Conservation (phyloP, 2,797 vertebrate genomes). For the Acipenser oxyrinchus region DNA sequence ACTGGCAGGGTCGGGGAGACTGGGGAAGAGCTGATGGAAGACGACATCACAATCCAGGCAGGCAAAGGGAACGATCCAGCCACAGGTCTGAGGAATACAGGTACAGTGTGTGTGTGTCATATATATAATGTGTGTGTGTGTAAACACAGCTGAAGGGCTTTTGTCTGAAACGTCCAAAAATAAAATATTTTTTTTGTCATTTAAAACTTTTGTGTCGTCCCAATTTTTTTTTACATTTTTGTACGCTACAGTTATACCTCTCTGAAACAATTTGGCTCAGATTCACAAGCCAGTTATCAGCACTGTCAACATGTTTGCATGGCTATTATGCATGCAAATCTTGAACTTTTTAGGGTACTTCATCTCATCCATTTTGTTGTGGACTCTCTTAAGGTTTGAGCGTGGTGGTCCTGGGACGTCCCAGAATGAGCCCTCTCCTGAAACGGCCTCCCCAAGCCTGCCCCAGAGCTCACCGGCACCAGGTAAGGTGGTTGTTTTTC, state of each 20-base stretch:
- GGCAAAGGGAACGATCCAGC: constrained; percentile 35
- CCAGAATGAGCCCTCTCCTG: constrained; percentile 25
- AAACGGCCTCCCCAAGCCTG: constrained; percentile 27
- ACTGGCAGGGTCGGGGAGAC: constrained; percentile 30
- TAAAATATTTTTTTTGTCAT: neutral
- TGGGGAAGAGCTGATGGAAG: constrained; percentile 34
- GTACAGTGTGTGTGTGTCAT: constrained; percentile 24
- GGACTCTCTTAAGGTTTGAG: constrained; percentile 25
- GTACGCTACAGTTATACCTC: too few species aligned
- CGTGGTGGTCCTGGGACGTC: constrained; percentile 33
- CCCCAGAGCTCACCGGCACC: constrained; percentile 49
- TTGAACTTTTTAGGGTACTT: neutral
- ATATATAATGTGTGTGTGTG: neutral
- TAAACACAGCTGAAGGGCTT: neutral
- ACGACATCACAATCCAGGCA: constrained; percentile 30
- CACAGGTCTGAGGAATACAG: constrained; percentile 32
- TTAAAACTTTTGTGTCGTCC: neutral
- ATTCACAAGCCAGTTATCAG: neutral
- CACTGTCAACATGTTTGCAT: constrained; percentile 9
- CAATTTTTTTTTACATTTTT: neutral
- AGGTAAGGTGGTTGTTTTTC: constrained; percentile 55
- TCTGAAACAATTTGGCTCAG: too few species aligned
- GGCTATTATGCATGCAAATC: constrained; percentile 11
- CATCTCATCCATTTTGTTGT: neutral
- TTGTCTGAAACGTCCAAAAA: neutral